Conservation (phyloP, 2,113 vertebrate species). For the Lichenostomus cassidix region DNA sequence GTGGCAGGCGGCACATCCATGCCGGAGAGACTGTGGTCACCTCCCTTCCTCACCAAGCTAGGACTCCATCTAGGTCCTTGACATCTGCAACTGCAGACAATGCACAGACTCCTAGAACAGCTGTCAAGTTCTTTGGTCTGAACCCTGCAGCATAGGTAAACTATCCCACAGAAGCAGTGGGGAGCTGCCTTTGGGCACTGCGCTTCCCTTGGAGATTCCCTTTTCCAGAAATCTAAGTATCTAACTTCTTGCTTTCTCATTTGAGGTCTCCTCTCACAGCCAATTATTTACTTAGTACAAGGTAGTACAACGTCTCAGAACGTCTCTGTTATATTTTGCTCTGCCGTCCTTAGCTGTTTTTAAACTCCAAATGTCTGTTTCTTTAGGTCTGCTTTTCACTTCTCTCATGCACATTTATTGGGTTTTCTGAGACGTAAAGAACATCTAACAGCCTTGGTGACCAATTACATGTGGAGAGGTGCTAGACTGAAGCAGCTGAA, state of each 20-base stretch:
- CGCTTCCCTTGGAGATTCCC: not conserved
- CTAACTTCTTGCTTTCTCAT: not conserved
- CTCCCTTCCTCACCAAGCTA: not conserved
- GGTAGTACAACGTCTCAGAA: not conserved
- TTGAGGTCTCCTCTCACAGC: not conserved
- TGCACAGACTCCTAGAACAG: not conserved
- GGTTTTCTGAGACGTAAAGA: not conserved
- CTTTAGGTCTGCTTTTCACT: not conserved
- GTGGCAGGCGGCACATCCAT: not conserved
- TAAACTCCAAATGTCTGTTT: not conserved
- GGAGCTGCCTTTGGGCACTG: not conserved
- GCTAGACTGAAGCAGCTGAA: not conserved
- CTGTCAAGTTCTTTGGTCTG: not conserved
- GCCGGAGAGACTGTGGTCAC: not conserved
- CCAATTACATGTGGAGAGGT: not conserved
- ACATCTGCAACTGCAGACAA: not conserved
- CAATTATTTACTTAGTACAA: not conserved
- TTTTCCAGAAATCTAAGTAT: not conserved
- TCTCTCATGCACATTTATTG: not conserved
- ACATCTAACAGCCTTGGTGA: not conserved
- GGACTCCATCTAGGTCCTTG: not conserved
- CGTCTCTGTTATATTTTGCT: not conserved
- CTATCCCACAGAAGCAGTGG: not conserved
- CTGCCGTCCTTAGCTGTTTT: not conserved
- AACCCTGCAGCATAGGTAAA: rapidly evolving